Percentiles rank a stretch among this genome's conserved stretches.
phyloP scores from a whole-genome alignment of 1,140 invertebrate species.

The Drosophila quadrilineata region DNA sequence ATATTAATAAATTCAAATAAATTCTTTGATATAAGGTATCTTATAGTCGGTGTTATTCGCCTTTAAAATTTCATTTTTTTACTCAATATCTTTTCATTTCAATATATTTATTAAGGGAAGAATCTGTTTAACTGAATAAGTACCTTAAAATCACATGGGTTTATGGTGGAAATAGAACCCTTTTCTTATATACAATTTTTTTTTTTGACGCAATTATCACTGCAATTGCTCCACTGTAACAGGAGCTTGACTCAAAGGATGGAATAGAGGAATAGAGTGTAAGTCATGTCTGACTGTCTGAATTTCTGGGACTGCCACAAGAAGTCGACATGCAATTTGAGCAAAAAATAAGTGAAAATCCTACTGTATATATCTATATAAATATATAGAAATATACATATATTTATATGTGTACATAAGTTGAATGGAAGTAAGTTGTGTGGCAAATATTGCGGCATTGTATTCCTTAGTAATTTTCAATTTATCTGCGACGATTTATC shows the following conservation, averaged over 20 bases:
- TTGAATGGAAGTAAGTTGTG: neutral
- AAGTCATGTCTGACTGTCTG: neutral
- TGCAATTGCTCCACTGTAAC: slow-evolving; percentile 7
- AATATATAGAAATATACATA: slow-evolving; percentile 1
- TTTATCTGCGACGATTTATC: slow-evolving; percentile 74
- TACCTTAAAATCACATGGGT: too few relatives aligned
- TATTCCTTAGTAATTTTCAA: slow-evolving; percentile 65
- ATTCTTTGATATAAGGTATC: too few relatives aligned
- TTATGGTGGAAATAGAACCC: too few relatives aligned
- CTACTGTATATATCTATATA: slow-evolving; percentile 13
- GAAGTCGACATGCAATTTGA: slow-evolving; percentile 62
- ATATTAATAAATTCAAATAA: too few relatives aligned
- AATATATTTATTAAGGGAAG: too few relatives aligned
- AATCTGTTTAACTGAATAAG: too few relatives aligned
- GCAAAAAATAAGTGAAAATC: slow-evolving; percentile 22
- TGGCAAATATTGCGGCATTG: slow-evolving; percentile 33
- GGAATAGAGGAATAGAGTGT: slow-evolving; percentile 13
- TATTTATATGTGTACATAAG: neutral
- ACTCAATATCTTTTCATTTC: too few relatives aligned
- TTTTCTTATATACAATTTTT: too few relatives aligned
- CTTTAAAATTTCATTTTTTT: too few relatives aligned
- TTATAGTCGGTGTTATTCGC: too few relatives aligned
- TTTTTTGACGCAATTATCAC: too few relatives aligned
- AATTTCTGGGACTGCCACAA: slow-evolving; percentile 22
- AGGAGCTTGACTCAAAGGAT: slow-evolving; percentile 13